Conservation (phyloP, 92 coral and sea anemone genomes). For the Zoanthus solanderi region DNA sequence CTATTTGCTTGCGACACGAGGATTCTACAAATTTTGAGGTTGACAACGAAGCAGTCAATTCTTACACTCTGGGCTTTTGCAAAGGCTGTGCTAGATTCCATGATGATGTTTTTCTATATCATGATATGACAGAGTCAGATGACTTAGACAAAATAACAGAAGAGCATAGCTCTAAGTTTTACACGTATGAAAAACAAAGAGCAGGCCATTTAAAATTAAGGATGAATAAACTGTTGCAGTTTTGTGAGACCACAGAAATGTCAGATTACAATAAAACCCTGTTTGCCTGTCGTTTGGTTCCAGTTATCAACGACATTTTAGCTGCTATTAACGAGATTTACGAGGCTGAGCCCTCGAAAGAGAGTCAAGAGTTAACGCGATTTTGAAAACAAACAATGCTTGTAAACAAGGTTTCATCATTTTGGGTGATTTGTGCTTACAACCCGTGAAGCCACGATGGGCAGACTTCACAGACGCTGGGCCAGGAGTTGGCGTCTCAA, state of each 20-base stretch:
- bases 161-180: conserved; percentile 18
- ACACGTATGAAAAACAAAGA: conserved; percentile 45
- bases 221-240: conserved; percentile 35
- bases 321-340: conserved; percentile 21
- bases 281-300: conserved; percentile 28
- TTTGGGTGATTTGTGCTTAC: conserved; percentile 12
- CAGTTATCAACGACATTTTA: conserved; percentile 32
- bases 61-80: background rate
- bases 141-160: conserved; percentile 5
- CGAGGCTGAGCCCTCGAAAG: background rate
- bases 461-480: conserved; percentile 51
- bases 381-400: conserved; percentile 16
- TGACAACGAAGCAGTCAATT: background rate
- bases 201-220: conserved; percentile 44
- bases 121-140: conserved; percentile 7
- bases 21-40: background rate
- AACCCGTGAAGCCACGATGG: conserved; percentile 51
- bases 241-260: conserved; percentile 49
- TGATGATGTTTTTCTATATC: background rate
- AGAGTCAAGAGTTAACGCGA: conserved; percentile 17
- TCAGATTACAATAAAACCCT: conserved; percentile 50
- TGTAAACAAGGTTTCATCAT: background rate
- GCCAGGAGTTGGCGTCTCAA: conserved; percentile 43
- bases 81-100: background rate
- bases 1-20: background rate